Percentiles rank a stretch among this genome's conserved stretches.
Evolutionary conservation across 1,140 invertebrate genomes (phyloP).

Genomic region (Lutraria rhynchaena): DNA sequence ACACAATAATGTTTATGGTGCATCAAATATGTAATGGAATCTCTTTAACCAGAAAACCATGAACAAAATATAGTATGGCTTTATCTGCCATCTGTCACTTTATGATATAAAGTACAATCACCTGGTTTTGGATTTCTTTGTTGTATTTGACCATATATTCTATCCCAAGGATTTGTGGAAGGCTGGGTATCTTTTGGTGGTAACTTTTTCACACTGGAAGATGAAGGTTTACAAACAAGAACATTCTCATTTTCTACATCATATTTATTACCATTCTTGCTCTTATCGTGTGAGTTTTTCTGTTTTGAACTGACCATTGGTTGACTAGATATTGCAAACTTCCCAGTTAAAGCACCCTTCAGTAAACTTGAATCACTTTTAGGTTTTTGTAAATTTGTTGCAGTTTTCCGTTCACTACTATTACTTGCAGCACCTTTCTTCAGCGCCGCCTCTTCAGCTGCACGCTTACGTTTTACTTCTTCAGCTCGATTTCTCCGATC

Average conservation of each 20-base stretch:
- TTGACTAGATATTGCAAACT: not conserved
- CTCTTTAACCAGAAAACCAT: no score
- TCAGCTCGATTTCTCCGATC: constrained; percentile 37
- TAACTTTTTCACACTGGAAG: not conserved
- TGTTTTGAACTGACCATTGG: not conserved
- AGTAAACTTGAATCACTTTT: constrained; percentile 54
- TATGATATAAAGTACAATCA: constrained; percentile 4
- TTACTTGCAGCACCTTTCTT: not conserved
- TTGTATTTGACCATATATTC: constrained; percentile 46
- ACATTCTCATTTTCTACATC: constrained; percentile 32
- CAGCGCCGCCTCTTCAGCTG: constrained; percentile 14
- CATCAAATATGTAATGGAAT: no score
- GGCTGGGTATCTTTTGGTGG: not conserved
- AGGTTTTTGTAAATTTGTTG: constrained; percentile 7
- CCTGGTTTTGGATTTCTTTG: constrained; percentile 54
- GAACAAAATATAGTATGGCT: no score
- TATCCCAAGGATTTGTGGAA: constrained; percentile 43
- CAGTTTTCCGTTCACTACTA: not conserved
- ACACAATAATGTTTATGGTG: no score
- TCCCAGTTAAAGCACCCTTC: constrained; percentile 42
- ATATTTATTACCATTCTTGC: not conserved
- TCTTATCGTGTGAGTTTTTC: constrained; percentile 15
- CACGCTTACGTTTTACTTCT: constrained; percentile 26
- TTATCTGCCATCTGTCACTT: no score
- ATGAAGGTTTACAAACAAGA: constrained; percentile 21